Evolutionary conservation across 2,113 vertebrate genomes (phyloP).

Genomic region (Helogale parvula): DNA sequence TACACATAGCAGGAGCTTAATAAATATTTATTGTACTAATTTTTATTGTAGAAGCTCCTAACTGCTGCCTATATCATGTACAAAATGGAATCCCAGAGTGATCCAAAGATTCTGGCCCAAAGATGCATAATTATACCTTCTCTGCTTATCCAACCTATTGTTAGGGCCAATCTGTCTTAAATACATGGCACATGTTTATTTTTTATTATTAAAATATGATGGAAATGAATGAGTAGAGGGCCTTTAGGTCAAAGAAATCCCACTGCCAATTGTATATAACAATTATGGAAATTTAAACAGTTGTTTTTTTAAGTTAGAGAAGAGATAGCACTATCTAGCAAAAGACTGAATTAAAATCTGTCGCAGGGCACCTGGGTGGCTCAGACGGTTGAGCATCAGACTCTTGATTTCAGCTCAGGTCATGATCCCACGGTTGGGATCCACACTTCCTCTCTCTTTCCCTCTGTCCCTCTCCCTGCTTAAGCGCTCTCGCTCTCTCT

Average conservation of each 20-base stretch:
- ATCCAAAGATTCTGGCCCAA: neutral
- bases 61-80: neutral
- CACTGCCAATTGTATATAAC: neutral
- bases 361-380: neutral
- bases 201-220: conserved; percentile 18
- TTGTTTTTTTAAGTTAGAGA: neutral
- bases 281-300: neutral
- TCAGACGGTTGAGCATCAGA: too few relatives aligned
- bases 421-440: neutral
- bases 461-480: neutral
- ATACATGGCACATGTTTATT: neutral
- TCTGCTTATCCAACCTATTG: neutral
- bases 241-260: conserved; percentile 28
- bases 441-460: neutral
- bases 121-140: neutral
- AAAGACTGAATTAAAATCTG: neutral
- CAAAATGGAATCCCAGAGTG: neutral
- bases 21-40: conserved; percentile 9
- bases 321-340: neutral
- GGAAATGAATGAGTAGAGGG: neutral
- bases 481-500: neutral
- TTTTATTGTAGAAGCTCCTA: neutral
- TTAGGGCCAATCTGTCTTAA: neutral
- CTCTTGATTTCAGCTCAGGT: neutral
- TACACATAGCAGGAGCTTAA: neutral